A percentile compares a stretch with the other conserved stretches of the same genome.
Evolutionary conservation across 2,113 vertebrate species (phyloP).

Genomic region (Ramphastos sulfuratus): DNA sequence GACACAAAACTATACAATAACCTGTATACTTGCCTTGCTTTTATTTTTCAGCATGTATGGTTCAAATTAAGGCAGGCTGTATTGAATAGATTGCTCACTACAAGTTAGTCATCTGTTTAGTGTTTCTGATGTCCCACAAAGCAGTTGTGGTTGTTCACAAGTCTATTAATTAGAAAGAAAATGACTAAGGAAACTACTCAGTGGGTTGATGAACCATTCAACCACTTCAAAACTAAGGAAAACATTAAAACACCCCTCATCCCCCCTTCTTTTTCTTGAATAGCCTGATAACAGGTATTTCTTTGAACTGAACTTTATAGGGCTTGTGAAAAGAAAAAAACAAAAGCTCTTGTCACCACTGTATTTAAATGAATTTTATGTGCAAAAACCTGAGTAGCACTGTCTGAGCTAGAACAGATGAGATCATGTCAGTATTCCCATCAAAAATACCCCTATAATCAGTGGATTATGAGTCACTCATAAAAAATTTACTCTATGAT

Average conservation of each 20-base stretch:
- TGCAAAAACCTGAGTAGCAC: background rate
- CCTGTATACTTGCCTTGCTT: constrained; percentile 48
- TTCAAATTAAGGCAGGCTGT: constrained; percentile 75
- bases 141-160: constrained; percentile 77
- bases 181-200: constrained; percentile 65
- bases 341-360: constrained; percentile 29
- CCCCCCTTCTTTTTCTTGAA: background rate
- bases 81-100: constrained; percentile 67
- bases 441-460: constrained; percentile 28
- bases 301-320: constrained; percentile 53
- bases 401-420: background rate
- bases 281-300: constrained; percentile 20
- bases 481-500: background rate
- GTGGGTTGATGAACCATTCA: constrained; percentile 57
- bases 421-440: constrained; percentile 1
- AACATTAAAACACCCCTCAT: constrained; percentile 1
- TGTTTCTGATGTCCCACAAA: constrained; percentile 71
- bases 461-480: background rate
- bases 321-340: background rate
- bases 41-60: constrained; percentile 69
- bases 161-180: constrained; percentile 81
- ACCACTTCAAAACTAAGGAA: constrained; percentile 66
- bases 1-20: constrained; percentile 58
- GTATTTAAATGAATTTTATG: constrained; percentile 30
- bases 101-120: constrained; percentile 76